Percentiles rank a stretch among this genome's conserved stretches.
phyloP scores from a whole-genome alignment of 2,888 invertebrate species.

The Perizoma flavofasciatum region DNA sequence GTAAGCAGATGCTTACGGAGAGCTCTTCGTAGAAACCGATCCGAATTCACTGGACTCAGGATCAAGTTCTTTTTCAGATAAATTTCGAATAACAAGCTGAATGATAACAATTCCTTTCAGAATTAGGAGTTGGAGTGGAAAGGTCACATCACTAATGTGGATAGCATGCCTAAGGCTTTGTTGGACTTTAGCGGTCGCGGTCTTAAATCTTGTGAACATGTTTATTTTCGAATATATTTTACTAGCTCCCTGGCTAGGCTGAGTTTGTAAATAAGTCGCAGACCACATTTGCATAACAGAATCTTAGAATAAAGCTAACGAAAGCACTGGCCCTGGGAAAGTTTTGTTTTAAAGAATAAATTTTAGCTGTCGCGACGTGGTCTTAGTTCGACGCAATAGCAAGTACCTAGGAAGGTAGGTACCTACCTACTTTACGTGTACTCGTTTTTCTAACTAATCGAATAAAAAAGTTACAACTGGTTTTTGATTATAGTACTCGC shows the following conservation, averaged over 20 bases:
- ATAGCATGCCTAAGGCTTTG: conserved; percentile 29
- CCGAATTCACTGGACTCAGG: too few species aligned
- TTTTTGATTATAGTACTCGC: too few species aligned
- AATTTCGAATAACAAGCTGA: too few species aligned
- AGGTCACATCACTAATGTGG: conserved; percentile 16
- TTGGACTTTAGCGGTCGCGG: conserved; percentile 18
- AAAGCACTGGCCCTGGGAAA: conserved; percentile 12
- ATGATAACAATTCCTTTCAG: too few species aligned
- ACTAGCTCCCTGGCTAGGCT: conserved; percentile 9
- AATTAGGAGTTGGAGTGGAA: too few species aligned
- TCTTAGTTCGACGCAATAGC: neutral
- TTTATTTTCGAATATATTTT: conserved; percentile 26
- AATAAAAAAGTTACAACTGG: too few species aligned
- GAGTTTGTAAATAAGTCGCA: conserved; percentile 20
- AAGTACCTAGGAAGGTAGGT: too few species aligned
- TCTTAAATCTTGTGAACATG: conserved; percentile 31
- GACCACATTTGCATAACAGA: conserved; percentile 19
- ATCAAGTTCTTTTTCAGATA: too few species aligned
- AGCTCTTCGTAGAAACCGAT: too few species aligned
- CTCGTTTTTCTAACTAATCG: too few species aligned
- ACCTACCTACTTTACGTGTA: too few species aligned
- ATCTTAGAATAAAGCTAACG: conserved; percentile 17
- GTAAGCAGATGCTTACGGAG: too few species aligned
- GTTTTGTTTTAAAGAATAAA: neutral
- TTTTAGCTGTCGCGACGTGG: neutral